Evolutionary conservation across 1,140 invertebrate species (phyloP).

Genomic region (Choristoneura fumiferana): DNA sequence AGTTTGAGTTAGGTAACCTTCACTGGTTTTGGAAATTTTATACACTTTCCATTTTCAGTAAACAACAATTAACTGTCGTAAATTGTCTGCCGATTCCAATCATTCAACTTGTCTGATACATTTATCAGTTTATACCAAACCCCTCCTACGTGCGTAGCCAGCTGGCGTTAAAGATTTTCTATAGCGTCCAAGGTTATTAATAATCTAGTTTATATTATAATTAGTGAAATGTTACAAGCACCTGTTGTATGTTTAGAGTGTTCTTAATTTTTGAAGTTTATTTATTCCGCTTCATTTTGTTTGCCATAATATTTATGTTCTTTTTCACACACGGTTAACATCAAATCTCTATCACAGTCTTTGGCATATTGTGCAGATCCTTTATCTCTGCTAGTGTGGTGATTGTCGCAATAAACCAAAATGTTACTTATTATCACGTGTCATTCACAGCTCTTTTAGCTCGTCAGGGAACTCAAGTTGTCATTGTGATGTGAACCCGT

Average conservation of each 20-base stretch:
- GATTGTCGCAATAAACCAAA: too few species aligned
- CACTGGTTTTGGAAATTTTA: not conserved
- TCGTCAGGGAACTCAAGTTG: too few species aligned
- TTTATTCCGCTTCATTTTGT: too few species aligned
- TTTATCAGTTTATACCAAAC: not conserved
- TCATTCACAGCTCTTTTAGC: too few species aligned
- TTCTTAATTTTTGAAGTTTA: too few species aligned
- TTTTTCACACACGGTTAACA: too few species aligned
- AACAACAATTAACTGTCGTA: not conserved
- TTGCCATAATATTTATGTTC: too few species aligned
- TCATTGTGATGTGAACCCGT: too few species aligned
- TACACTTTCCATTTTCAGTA: not conserved
- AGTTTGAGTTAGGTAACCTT: not conserved
- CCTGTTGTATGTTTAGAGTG: not conserved
- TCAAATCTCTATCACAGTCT: too few species aligned
- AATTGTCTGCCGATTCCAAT: not conserved
- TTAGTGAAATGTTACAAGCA: not conserved
- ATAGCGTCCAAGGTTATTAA: slow-evolving; percentile 16
- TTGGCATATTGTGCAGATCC: too few species aligned
- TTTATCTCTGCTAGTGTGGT: too few species aligned
- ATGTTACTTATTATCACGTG: too few species aligned
- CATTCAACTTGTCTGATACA: not conserved
- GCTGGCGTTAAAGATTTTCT: slow-evolving; percentile 12
- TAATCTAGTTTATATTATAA: slow-evolving; percentile 8
- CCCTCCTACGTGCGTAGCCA: not conserved